Evolutionary conservation across 2,797 vertebrate genomes (phyloP).

Genomic region (Hypotaenidia philippensis): DNA sequence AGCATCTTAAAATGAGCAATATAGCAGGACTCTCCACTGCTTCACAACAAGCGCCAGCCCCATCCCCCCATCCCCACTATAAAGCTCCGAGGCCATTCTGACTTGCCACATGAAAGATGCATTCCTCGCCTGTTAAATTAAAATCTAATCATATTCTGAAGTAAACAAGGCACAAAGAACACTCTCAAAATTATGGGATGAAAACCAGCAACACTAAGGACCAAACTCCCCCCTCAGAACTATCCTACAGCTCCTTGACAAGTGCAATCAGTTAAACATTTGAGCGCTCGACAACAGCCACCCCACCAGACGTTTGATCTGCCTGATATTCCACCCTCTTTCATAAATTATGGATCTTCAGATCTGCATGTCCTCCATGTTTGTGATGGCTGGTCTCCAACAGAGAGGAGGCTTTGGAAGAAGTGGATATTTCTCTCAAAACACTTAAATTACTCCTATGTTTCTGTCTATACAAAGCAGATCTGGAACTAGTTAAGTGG

Average conservation of each 20-base stretch:
- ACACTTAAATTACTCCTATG: conserved; percentile 25
- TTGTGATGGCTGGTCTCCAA: conserved; percentile 44
- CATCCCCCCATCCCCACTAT: conserved; percentile 39
- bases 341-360: conserved; percentile 72
- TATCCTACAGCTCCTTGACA: conserved; percentile 50
- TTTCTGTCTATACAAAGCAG: conserved; percentile 47
- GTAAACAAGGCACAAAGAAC: conserved; percentile 67
- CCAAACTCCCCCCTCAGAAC: conserved; percentile 47
- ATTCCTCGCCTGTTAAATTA: conserved; percentile 68
- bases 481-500: conserved; percentile 52
- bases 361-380: conserved; percentile 64
- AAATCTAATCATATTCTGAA: conserved; percentile 74
- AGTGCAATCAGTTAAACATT: conserved; percentile 65
- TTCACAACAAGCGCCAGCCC: conserved; percentile 49
- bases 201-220: conserved; percentile 35
- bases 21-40: conserved; percentile 59
- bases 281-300: conserved; percentile 42
- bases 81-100: conserved; percentile 65
- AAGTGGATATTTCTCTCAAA: conserved; percentile 52
- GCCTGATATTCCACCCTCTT: conserved; percentile 52
- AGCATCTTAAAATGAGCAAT: conserved; percentile 67
- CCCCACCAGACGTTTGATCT: conserved; percentile 67
- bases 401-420: conserved; percentile 39
- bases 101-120: conserved; percentile 77
- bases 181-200: conserved; percentile 31